Evolutionary conservation across 2,888 invertebrate genomes (phyloP).

Genomic region (Idaea aversata): DNA sequence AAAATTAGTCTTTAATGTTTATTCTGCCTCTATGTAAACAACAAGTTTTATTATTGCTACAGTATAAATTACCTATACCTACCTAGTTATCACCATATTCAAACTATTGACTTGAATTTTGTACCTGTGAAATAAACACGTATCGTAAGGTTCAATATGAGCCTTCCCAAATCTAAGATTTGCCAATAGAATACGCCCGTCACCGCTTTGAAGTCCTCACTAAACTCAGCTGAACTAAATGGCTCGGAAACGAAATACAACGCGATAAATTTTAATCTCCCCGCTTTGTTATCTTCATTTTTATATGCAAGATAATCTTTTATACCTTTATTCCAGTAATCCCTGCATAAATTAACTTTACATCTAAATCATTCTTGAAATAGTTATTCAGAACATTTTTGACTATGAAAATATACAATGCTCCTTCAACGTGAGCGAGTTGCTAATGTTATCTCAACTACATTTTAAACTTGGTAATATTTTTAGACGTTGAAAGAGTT

Average conservation of each 20-base stretch:
- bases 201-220: conserved; percentile 35
- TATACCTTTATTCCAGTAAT: conserved; percentile 15
- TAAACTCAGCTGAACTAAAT: conserved; percentile 36
- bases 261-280: conserved; percentile 38
- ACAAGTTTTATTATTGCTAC: not conserved
- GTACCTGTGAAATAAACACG: conserved; percentile 20
- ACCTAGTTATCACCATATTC: not conserved
- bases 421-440: conserved; percentile 7
- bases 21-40: not conserved
- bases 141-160: conserved; percentile 27
- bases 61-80: not conserved
- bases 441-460: conserved; percentile 14
- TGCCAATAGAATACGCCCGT: conserved; percentile 27
- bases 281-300: conserved; percentile 30
- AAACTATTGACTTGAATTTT: conserved; percentile 11
- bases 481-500: conserved; percentile 95
- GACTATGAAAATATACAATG: conserved; percentile 4
- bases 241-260: conserved; percentile 41
- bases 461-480: conserved; percentile 25
- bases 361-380: conserved; percentile 23
- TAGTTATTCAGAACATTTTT: conserved; percentile 13
- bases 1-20: not conserved
- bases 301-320: conserved; percentile 32
- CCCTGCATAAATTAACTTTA: conserved; percentile 12
- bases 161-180: conserved; percentile 30